Base-by-base conservation (phyloP, 2,888 invertebrate genomes). In the Dolomedes plantarius region DNA sequence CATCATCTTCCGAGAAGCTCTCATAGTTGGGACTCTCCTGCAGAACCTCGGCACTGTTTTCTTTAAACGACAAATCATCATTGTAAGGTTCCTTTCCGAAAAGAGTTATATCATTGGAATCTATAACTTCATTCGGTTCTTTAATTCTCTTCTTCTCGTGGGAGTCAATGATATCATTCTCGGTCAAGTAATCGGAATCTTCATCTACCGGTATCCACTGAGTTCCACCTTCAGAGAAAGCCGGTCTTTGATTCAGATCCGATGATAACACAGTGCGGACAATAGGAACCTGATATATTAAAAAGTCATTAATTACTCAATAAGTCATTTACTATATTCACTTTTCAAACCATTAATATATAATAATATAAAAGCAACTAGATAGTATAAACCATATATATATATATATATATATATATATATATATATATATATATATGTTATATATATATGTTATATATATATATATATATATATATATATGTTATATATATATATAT, bases 201-300 rank as follows among this genome's bases (percentile, higher is more conserved):
- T 78, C 75, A 29, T 77, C 62, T 0, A 76, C 68, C 0, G 87
- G 86, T 1, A 86, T n/a, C 87, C 87, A 88, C 39, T 88, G 79
- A 13, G 73, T 73, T 1, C 88, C 87, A 6, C 86, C 82, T 65
- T 88, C 87, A 0, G 76, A 76, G 39, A 79, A 87, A 1, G 50
- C 79, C 3, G 87, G 79, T 0, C 67, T 50, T 27, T 77, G 87
- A 5, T 71, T 83, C 13, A 86, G 16, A 65, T 86, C 87, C 0
- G 85, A 87, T 5, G 78, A 81, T 1, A 87, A 23, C 7, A 87
- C 87, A 0, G 82, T 77, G 46, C 77, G 56, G 13, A 79, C 50
- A 0, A 85, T 5, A 3, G 83, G 87, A 6, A 68, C 11, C 87
- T 87, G 29, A 19, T 71, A n/a, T n/a, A n/a, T n/a, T n/a, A n/a